A percentile compares a stretch with the other conserved stretches of the same genome.
phyloP scores from a whole-genome alignment of 1,140 invertebrate genomes.

The Orussus abietinus region DNA sequence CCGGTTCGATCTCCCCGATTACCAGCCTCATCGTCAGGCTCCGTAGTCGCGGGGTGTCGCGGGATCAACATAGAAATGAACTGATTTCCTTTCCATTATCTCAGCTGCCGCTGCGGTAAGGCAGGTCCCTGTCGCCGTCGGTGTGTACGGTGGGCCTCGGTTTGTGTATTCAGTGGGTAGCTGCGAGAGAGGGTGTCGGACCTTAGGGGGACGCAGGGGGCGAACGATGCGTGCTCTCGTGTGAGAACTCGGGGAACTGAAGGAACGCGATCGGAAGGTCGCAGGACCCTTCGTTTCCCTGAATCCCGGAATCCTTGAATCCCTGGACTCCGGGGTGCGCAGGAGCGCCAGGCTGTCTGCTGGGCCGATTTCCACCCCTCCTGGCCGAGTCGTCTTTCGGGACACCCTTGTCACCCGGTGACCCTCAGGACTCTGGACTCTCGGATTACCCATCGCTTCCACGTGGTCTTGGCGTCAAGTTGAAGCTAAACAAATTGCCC shows the following conservation, averaged over 20 bases:
- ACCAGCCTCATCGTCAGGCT: constrained; percentile 36
- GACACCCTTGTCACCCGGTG: constrained; percentile 21
- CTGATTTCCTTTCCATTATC: constrained; percentile 55
- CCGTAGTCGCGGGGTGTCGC: constrained; percentile 25
- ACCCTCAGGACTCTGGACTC: constrained; percentile 18
- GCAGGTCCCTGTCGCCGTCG: constrained; percentile 17
- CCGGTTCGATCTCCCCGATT: constrained; percentile 45
- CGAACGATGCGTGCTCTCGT: constrained; percentile 22
- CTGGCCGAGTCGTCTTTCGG: constrained; percentile 13
- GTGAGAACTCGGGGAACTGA: constrained; percentile 16
- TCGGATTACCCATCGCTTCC: constrained; percentile 38
- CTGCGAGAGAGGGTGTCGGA: constrained; percentile 6
- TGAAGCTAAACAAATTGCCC: constrained; percentile 45
- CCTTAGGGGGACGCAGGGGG: neutral
- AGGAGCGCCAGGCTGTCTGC: constrained; percentile 35
- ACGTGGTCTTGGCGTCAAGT: constrained; percentile 36
- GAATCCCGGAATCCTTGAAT: no score
- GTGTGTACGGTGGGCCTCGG: no score
- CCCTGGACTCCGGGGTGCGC: no score
- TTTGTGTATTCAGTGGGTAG: constrained; percentile 25
- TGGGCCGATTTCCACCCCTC: constrained; percentile 9
- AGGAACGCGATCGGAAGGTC: no score
- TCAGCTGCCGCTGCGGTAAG: constrained; percentile 25
- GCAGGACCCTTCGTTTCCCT: no score
- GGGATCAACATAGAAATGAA: constrained; percentile 56